Evolutionary conservation across 2,113 vertebrate species (phyloP), one percentile per base, ranked within the genome.

Genomic region (Myrmecophaga tridactyla): DNA sequence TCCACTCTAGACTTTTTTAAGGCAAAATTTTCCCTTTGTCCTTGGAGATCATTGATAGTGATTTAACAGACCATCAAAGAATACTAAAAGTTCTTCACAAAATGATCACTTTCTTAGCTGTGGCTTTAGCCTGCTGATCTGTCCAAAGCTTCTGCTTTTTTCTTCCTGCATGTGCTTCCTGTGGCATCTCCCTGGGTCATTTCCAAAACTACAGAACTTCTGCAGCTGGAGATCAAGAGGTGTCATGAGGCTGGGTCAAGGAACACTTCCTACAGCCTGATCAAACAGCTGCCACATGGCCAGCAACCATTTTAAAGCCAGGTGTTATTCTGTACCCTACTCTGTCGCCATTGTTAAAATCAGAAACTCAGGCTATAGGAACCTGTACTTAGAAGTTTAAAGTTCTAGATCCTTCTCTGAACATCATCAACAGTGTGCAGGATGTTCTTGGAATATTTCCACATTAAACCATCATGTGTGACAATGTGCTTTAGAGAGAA

Each of bases 71-170:
- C 48, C 39, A 27, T 41, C 60, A 70, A 78, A 89, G 48, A 80
- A 80, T 65, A 88, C 92, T 58, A 73, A 77, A 94, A 90, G 92
- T 95, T 60, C 84, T 97, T 92, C 94, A 86, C 89, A 62, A 96
- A 97, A 95, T 8, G 86, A 87, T 73, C 86, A 97, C 96, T 97
- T 97, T 97, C 96, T 86, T 97, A 93, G 84, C 75, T 97, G 85
- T 95, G 94, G 88, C 94, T 92, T 94, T 92, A 67, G 94, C 63
- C 65, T 72, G 88, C 88, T 95, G 81, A 89, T 92, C 63, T 83
- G 67, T 65, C 92, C 78, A 65, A 21, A 91, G 86, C 95, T 97
- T 97, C 97, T 0, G 51, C 96, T 95, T 96, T 97, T 96, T 87
- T 63, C 41, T 72, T 53, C 70, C 83, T 78, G n/a, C 81, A 18